Evolutionary conservation across 1,140 invertebrate genomes (phyloP).

Genomic region (Epicauta chinensis): DNA sequence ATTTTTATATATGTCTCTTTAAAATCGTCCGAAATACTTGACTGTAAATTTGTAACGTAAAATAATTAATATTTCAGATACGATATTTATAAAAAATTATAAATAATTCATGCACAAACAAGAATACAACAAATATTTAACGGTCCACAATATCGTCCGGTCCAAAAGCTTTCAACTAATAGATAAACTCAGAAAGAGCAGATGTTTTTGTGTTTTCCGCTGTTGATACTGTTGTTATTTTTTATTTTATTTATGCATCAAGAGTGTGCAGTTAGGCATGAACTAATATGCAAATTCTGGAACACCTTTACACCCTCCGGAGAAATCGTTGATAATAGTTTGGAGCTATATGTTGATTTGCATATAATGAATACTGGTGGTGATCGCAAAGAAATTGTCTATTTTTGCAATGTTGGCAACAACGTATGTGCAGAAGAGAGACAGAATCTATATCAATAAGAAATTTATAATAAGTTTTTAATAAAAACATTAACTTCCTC

Average conservation of each 20-base stretch:
- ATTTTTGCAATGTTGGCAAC: no score
- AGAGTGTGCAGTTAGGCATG: constrained; percentile 11
- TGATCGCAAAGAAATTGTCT: no score
- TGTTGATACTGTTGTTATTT: no score
- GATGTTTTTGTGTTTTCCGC: constrained; percentile 1
- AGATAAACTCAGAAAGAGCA: constrained; percentile 6
- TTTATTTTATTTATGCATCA: not conserved
- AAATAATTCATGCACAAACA: not conserved
- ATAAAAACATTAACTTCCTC: no score
- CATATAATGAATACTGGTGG: constrained; percentile 6
- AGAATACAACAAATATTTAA: no score
- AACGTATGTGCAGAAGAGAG: no score
- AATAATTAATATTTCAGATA: constrained; percentile 1
- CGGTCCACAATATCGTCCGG: no score
- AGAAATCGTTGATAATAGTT: constrained; percentile 11
- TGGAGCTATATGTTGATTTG: constrained; percentile 8
- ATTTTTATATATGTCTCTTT: not conserved
- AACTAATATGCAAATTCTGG: constrained; percentile 14
- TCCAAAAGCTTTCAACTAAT: not conserved
- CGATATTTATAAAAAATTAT: not conserved
- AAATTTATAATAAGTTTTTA: no score
- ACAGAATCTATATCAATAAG: no score
- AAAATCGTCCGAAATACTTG: not conserved
- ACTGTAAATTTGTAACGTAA: not conserved
- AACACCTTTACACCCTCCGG: constrained; percentile 14